These are phyloP conservation scores for Pangasius macronema DNA, from an alignment of 2,797 vertebrate species.

Conservation along the genomic window DNA sequence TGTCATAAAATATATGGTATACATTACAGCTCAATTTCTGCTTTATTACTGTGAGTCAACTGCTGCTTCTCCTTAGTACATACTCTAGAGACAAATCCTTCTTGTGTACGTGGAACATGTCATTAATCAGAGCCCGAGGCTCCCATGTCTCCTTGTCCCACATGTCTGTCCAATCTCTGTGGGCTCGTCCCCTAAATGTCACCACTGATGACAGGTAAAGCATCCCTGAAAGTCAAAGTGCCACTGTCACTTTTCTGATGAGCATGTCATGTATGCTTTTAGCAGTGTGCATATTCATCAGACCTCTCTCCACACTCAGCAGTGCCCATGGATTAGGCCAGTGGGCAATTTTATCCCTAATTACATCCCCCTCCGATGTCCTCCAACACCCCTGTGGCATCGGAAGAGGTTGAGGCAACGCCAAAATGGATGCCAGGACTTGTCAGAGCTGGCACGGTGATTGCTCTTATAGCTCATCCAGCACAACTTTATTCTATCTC, in stretches of 20 bases:
- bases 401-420: slow-evolving; percentile 57
- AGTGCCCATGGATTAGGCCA: slow-evolving; percentile 69
- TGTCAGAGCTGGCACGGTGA: slow-evolving; percentile 66
- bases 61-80: slow-evolving; percentile 40
- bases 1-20: slow-evolving; percentile 47
- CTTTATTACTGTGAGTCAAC: slow-evolving; percentile 44
- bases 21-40: slow-evolving; percentile 39
- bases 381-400: slow-evolving; percentile 66
- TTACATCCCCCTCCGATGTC: slow-evolving; percentile 68
- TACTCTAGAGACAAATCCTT: slow-evolving; percentile 50
- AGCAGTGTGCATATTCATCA: slow-evolving; percentile 80
- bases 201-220: slow-evolving; percentile 72
- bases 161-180: slow-evolving; percentile 52
- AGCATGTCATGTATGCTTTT: slow-evolving; percentile 65
- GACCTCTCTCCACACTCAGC: slow-evolving; percentile 63
- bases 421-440: slow-evolving; percentile 73
- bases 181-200: slow-evolving; percentile 46
- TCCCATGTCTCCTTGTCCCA: slow-evolving; percentile 51
- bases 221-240: slow-evolving; percentile 72
- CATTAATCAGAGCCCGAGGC: slow-evolving; percentile 57
- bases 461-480: slow-evolving; percentile 63
- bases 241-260: slow-evolving; percentile 72
- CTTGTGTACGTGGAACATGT: slow-evolving; percentile 44
- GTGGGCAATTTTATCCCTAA: slow-evolving; percentile 67
- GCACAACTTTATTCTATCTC: slow-evolving; percentile 68